A percentile compares a stretch with the other conserved stretches of the same genome.
These are phyloP conservation scores for Notechis scutatus DNA, from an alignment of 2,113 vertebrate species.

Conservation along the genomic window DNA sequence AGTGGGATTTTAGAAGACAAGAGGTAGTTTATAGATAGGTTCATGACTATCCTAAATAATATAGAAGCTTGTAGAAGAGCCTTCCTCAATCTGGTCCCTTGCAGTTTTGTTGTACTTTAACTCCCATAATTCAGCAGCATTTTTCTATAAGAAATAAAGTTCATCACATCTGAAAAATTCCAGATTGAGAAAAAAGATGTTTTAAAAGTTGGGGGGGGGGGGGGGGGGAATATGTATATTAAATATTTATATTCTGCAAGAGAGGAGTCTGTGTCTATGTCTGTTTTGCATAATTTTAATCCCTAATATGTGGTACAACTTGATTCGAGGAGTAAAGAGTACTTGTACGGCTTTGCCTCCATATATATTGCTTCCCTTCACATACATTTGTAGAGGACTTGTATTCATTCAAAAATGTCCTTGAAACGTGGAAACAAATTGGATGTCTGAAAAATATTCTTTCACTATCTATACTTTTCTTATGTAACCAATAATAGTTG, in stretches of 20 bases:
- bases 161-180: background rate
- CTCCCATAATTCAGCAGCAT: background rate
- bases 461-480: background rate
- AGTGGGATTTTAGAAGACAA: background rate
- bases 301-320: background rate
- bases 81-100: background rate
- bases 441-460: background rate
- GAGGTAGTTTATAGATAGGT: background rate
- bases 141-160: background rate
- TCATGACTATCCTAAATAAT: background rate
- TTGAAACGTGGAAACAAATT: background rate
- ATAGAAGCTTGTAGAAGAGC: background rate
- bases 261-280: background rate
- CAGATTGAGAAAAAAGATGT: background rate
- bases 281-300: background rate
- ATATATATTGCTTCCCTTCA: background rate
- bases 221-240: background rate
- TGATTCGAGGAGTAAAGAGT: background rate
- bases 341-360: background rate
- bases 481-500: background rate
- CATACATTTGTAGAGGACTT: background rate
- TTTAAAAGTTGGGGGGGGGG: background rate
- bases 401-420: background rate
- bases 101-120: background rate
- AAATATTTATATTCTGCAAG: background rate